Evolutionary conservation across 1,140 invertebrate species (phyloP).

Genomic region (Heliconius nattereri): DNA sequence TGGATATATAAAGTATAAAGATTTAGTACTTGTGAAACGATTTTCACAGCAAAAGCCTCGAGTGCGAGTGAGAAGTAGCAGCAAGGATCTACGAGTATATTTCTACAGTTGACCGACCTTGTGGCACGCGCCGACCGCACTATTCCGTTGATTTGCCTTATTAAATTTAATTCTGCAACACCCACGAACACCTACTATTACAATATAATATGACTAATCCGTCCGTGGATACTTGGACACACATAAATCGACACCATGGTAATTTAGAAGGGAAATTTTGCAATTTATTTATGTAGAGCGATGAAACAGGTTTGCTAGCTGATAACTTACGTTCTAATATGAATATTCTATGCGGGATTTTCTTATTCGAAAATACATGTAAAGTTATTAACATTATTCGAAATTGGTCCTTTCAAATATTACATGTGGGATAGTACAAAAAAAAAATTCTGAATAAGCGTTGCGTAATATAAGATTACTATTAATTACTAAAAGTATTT

Average conservation of each 20-base stretch:
- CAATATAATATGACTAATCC: slow-evolving; percentile 26
- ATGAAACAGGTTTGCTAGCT: background rate
- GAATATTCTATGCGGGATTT: background rate
- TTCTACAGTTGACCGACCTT: slow-evolving; percentile 71
- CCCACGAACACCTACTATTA: slow-evolving; percentile 32
- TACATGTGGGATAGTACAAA: background rate
- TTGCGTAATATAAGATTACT: too few species aligned
- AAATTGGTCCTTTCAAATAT: background rate
- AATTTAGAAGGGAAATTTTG: slow-evolving; percentile 42
- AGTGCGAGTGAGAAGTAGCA: slow-evolving; percentile 55
- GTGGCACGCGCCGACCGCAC: slow-evolving; percentile 72
- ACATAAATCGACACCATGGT: slow-evolving; percentile 30
- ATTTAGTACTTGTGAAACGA: background rate
- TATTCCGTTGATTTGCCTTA: slow-evolving; percentile 67
- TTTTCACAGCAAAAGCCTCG: background rate
- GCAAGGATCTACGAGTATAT: slow-evolving; percentile 47
- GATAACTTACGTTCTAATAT: slow-evolving; percentile 15
- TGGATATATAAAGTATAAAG: background rate
- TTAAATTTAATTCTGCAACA: slow-evolving; percentile 54
- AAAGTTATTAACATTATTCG: background rate
- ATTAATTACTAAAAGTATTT: too few species aligned
- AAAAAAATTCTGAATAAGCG: too few species aligned
- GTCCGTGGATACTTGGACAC: slow-evolving; percentile 1
- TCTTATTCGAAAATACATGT: background rate
- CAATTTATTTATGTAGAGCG: slow-evolving; percentile 37